Percentiles rank a stretch among this genome's conserved stretches.
Conservation (phyloP, 2,113 vertebrate genomes). For the Eudyptes chrysolophus region DNA sequence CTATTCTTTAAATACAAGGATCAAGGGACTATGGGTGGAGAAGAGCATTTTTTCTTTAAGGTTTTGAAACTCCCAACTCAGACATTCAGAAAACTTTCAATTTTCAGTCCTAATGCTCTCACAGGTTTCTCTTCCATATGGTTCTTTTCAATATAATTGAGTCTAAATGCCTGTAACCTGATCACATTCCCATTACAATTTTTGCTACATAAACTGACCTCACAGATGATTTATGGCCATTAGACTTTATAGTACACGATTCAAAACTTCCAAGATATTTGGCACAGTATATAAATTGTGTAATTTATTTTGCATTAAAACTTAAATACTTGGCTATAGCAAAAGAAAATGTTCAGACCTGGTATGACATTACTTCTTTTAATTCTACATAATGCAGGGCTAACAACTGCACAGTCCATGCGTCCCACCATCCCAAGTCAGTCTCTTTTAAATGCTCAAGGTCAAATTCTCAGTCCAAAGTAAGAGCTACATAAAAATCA, state of each 20-base stretch:
- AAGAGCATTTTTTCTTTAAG: conserved; percentile 7
- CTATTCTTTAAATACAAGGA: conserved; percentile 8
- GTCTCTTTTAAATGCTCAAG: neutral
- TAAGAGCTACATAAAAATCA: neutral
- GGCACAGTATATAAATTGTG: conserved; percentile 37
- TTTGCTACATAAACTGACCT: conserved; percentile 71
- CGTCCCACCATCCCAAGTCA: neutral
- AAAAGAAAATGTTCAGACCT: conserved; percentile 12
- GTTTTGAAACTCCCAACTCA: conserved; percentile 23
- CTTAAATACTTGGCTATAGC: conserved; percentile 48
- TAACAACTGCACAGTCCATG: neutral
- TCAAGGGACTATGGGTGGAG: neutral
- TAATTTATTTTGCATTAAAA: conserved; percentile 66
- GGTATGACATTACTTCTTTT: conserved; percentile 33
- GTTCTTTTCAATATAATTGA: conserved; percentile 78
- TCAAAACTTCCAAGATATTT: conserved; percentile 70
- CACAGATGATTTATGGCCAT: conserved; percentile 70
- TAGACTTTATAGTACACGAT: conserved; percentile 34
- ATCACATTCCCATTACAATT: conserved; percentile 71
- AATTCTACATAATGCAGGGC: neutral
- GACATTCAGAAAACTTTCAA: conserved; percentile 38
- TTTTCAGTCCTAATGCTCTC: conserved; percentile 55
- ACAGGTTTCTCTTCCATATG: conserved; percentile 75
- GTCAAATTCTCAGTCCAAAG: neutral
- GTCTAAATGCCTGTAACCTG: conserved; percentile 75